Conservation (phyloP, 2,113 vertebrate species). For the Aleadryas rufinucha region DNA sequence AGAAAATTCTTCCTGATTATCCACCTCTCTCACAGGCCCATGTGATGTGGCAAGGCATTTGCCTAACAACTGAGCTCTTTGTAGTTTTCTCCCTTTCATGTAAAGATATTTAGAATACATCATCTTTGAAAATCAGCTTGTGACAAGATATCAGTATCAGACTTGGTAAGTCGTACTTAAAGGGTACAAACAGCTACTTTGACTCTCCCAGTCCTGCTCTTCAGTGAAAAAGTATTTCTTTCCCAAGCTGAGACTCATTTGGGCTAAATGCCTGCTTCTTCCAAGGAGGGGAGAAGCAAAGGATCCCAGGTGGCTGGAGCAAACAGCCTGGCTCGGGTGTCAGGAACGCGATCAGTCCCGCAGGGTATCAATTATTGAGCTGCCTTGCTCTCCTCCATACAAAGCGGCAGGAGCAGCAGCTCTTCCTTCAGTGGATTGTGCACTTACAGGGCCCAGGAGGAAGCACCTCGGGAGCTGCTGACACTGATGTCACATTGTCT, state of each 20-base stretch:
- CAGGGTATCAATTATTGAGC: slow-evolving; percentile 75
- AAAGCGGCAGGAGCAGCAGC: slow-evolving; percentile 10
- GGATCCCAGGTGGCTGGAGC: background rate
- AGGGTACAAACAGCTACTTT: background rate
- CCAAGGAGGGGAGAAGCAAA: background rate
- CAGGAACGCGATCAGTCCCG: slow-evolving; percentile 20
- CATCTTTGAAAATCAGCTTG: background rate
- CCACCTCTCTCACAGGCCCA: background rate
- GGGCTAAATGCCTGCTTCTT: background rate
- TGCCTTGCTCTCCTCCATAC: background rate
- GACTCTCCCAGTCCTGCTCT: background rate
- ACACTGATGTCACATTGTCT: background rate
- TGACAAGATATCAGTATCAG: background rate
- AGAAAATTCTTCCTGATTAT: background rate
- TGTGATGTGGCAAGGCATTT: background rate
- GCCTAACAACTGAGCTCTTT: background rate
- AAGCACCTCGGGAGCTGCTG: background rate
- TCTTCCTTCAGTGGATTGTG: background rate
- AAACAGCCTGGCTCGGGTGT: slow-evolving; percentile 67
- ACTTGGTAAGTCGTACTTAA: background rate
- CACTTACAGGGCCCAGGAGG: slow-evolving; percentile 6
- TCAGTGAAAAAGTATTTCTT: background rate
- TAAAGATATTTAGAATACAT: background rate
- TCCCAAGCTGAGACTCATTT: background rate
- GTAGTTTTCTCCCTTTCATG: background rate